phyloP scores from a whole-genome alignment of 2,797 vertebrate species.

The Echiichthys vipera region DNA sequence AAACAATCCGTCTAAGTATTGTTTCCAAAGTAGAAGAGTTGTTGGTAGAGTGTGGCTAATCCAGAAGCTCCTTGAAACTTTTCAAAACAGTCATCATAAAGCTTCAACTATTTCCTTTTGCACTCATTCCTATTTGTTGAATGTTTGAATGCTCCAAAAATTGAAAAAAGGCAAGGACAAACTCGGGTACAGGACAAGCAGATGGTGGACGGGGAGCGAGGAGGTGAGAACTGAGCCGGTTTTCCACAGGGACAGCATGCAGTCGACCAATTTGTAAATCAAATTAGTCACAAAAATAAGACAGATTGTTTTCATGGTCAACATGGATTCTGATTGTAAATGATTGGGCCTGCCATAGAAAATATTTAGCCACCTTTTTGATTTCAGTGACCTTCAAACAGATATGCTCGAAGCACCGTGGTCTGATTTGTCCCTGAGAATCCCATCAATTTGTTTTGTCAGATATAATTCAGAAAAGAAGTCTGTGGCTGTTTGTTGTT shows the following conservation, averaged over 20 bases:
- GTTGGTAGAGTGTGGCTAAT: neutral
- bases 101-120: neutral
- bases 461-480: constrained; percentile 41
- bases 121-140: constrained; percentile 18
- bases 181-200: constrained; percentile 25
- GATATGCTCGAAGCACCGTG: constrained; percentile 24
- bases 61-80: neutral
- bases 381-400: constrained; percentile 57
- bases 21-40: neutral
- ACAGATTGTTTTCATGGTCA: constrained; percentile 56
- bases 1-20: neutral
- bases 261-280: constrained; percentile 67
- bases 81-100: constrained; percentile 3
- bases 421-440: constrained; percentile 38
- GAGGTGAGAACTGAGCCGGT: constrained; percentile 51
- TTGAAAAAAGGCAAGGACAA: constrained; percentile 54
- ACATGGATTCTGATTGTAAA: constrained; percentile 51
- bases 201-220: constrained; percentile 25
- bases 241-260: constrained; percentile 44
- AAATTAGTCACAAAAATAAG: constrained; percentile 69
- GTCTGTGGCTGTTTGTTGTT: constrained; percentile 8
- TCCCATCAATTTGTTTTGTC: constrained; percentile 40
- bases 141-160: constrained; percentile 28
- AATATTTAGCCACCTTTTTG: constrained; percentile 25
- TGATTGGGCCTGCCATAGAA: constrained; percentile 32